phyloP scores from a whole-genome alignment of 2,113 vertebrate species.

The Sitta europaea region DNA sequence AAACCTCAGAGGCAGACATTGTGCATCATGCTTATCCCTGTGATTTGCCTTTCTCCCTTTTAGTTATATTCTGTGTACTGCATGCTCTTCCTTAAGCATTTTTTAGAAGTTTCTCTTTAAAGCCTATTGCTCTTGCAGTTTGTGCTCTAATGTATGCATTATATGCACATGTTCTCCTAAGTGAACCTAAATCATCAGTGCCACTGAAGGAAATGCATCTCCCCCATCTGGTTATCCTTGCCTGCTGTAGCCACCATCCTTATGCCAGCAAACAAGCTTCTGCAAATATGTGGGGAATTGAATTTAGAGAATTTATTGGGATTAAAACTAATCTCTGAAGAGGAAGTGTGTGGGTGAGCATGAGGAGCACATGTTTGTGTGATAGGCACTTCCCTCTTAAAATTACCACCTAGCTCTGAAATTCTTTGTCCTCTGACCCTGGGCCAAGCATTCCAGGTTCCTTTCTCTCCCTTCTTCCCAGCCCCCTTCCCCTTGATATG shows the following conservation, averaged over 20 bases:
- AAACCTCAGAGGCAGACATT: not conserved
- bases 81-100: not conserved
- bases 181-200: not conserved
- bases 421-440: not conserved
- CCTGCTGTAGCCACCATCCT: not conserved
- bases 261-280: not conserved
- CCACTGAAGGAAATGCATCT: not conserved
- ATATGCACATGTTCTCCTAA: not conserved
- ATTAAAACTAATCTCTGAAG: not conserved
- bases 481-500: not conserved
- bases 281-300: not conserved
- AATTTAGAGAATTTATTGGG: not conserved
- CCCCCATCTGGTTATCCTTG: not conserved
- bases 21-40: not conserved
- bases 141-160: not conserved
- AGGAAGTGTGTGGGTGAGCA: not conserved
- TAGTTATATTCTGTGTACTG: not conserved
- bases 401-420: not conserved
- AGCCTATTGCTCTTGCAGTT: not conserved
- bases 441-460: not conserved
- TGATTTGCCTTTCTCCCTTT: not conserved
- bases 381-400: not conserved
- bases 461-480: not conserved
- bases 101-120: not conserved
- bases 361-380: not conserved